Evolutionary conservation across 2,113 vertebrate genomes (phyloP).

Genomic region (Brienomyrus brachyistius): DNA sequence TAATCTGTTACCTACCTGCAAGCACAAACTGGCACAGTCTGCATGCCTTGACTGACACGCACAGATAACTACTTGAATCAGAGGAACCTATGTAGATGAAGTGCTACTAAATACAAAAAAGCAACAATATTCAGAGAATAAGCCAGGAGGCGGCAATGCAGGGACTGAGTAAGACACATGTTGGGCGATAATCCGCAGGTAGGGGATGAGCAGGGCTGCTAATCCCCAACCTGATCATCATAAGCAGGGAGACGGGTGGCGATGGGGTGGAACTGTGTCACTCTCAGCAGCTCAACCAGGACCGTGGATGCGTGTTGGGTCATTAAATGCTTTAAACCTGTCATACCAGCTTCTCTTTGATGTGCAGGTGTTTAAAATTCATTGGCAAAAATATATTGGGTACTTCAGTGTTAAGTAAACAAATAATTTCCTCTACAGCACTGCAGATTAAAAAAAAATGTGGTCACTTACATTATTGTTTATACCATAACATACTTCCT

Average conservation of each 20-base stretch:
- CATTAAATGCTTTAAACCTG: neutral
- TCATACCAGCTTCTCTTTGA: neutral
- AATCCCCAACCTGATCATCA: neutral
- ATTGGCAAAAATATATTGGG: neutral
- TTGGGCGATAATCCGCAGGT: neutral
- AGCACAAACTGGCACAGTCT: constrained; percentile 41
- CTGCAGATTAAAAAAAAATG: neutral
- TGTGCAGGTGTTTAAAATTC: neutral
- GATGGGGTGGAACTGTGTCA: neutral
- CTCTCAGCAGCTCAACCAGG: neutral
- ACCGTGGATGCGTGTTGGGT: neutral
- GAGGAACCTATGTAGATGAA: neutral
- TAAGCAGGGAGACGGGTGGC: neutral
- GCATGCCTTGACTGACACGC: neutral
- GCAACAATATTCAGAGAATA: neutral
- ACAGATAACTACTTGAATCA: neutral
- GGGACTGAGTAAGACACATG: neutral
- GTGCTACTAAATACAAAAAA: neutral
- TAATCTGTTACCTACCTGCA: constrained; percentile 41
- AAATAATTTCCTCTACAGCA: neutral
- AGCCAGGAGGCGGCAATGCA: neutral
- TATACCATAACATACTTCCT: neutral
- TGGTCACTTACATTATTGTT: neutral
- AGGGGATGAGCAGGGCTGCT: neutral
- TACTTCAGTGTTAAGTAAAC: neutral